These are phyloP conservation scores for Perdita meconis DNA, from an alignment of 2,888 invertebrate genomes.

Conservation along the genomic window DNA sequence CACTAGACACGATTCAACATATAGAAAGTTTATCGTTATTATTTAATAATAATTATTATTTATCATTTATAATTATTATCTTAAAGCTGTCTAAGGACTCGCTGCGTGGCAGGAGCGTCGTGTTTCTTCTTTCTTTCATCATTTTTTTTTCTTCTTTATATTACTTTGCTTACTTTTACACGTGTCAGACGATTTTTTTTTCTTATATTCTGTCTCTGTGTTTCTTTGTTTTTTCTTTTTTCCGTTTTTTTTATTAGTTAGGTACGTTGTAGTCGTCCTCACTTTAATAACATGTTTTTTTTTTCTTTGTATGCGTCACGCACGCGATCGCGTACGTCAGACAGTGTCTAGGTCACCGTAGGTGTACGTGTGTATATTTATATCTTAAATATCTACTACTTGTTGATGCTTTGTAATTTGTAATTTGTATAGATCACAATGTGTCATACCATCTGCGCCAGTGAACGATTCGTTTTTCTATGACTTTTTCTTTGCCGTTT, in stretches of 20 bases:
- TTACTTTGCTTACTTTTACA: conserved; percentile 72
- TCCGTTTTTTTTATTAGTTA: conserved; percentile 64
- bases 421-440: conserved; percentile 82
- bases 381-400: conserved; percentile 81
- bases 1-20: conserved; percentile 84
- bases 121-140: conserved; percentile 62
- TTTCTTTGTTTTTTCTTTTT: conserved; percentile 47
- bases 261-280: conserved; percentile 79
- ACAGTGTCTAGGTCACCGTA: conserved; percentile 53
- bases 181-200: conserved; percentile 61
- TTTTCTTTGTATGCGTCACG: conserved; percentile 42
- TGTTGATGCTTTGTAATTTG: conserved; percentile 82
- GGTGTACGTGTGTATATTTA: conserved; percentile 62
- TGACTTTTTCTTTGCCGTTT: conserved; percentile 73
- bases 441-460: conserved; percentile 81
- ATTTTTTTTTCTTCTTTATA: conserved; percentile 70
- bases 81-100: conserved; percentile 83
- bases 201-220: conserved; percentile 55
- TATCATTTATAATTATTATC: conserved; percentile 82
- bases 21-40: conserved; percentile 83
- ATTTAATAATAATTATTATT: conserved; percentile 83
- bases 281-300: conserved; percentile 64
- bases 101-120: conserved; percentile 82
- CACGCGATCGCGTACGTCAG: conserved; percentile 61
- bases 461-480: conserved; percentile 75